Evolutionary conservation across 2,113 vertebrate species (phyloP).

Genomic region (Aptenodytes forsteri): DNA sequence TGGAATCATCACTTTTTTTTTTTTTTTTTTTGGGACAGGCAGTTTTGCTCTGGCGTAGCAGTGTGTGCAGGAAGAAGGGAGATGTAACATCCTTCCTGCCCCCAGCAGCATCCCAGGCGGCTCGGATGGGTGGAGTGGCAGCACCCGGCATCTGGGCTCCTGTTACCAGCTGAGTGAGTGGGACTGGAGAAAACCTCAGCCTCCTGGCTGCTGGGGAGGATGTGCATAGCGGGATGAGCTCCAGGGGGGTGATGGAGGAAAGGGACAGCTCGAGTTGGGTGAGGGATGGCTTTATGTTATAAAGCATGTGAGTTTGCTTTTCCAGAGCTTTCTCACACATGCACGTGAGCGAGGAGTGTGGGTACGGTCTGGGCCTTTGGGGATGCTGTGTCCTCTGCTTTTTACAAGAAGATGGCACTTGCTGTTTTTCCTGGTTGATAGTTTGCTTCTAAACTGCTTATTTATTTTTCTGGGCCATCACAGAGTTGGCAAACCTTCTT

Average conservation of each 20-base stretch:
- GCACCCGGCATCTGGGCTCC: background rate
- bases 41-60: background rate
- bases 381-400: background rate
- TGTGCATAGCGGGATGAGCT: accelerated
- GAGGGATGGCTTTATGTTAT: background rate
- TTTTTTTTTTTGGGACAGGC: background rate
- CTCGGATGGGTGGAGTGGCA: background rate
- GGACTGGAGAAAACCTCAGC: background rate
- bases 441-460: background rate
- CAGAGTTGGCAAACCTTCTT: background rate
- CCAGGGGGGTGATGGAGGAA: background rate
- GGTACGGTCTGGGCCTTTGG: background rate
- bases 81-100: background rate
- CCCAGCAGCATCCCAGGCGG: background rate
- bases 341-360: accelerated
- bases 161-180: background rate
- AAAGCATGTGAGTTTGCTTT: background rate
- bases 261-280: background rate
- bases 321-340: background rate
- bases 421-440: background rate
- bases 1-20: background rate
- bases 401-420: background rate
- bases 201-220: background rate
- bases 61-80: background rate
- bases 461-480: background rate